Base-by-base conservation (phyloP, 2,113 vertebrate species). In the Platichthys flesus region DNA sequence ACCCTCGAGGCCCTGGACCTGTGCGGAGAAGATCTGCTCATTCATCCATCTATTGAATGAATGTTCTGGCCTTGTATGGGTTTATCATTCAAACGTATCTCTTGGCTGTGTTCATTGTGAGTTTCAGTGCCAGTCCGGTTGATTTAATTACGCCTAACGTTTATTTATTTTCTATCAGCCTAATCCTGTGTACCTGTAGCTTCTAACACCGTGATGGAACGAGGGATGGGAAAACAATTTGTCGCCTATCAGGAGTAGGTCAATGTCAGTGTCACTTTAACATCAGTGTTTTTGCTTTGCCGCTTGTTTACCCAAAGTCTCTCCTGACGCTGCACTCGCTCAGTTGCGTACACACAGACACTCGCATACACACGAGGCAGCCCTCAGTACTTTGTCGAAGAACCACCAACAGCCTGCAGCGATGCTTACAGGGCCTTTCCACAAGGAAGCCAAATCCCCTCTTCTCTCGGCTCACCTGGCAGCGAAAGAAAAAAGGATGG, bases 391-490 rank as follows among this genome's bases (percentile, higher is more conserved):
- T 86, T 83, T 78, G 77, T 86, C 88, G 82, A 83, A 81, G 85
- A 76, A 83, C 76, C 88, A 88, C 79, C 70, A 85, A 82, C 87
- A 89, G 87, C 84, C 84, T 82, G 78, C 85, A 88, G 85, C 88
- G 82, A 84, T 80, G 88, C 85, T 90, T 83, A 85, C 85, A 89
- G 88, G 85, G 74, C 87, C 89, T 90, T 90, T 91, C 79, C 78
- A 79, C 76, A 18, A 76, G 86, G 85, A 89, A 82, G 78, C 71
- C 74, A 84, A 89, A 88, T 88, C 84, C 87, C 85, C 80, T 88
- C 75, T 84, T 83, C 85, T 87, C 80, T 84, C 37, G 49, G 74
- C 80, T 87, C 85, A 89, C 86, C 90, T 90, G 83, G 82, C 85
- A 89, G 82, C 56, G 4, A 67, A 82, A 71, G 76, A 85, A 78